These are phyloP conservation scores for Brachypterus glaber DNA, from an alignment of 2,888 invertebrate genomes.

Conservation along the genomic window DNA sequence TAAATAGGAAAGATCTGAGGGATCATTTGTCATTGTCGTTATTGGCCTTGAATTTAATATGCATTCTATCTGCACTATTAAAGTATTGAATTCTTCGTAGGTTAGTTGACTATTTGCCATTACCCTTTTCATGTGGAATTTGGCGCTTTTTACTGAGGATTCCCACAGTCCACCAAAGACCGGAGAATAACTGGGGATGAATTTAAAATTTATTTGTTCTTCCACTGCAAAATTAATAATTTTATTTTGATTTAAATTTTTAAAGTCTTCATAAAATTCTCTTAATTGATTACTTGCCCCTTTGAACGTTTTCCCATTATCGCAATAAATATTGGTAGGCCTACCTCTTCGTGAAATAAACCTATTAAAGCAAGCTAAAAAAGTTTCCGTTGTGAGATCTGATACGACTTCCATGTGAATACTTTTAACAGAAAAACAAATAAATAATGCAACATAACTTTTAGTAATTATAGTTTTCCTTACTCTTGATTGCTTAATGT, in stretches of 20 bases:
- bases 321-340: conserved; percentile 8
- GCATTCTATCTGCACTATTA: conserved; percentile 27
- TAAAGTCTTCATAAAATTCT: conserved; percentile 7
- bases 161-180: conserved; percentile 32
- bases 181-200: too few relatives aligned
- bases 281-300: conserved; percentile 9
- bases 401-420: conserved; percentile 10
- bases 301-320: conserved; percentile 10
- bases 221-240: not conserved
- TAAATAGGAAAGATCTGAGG: conserved; percentile 18
- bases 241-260: not conserved
- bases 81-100: conserved; percentile 28
- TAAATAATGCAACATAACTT: not conserved
- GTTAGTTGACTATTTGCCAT: too few relatives aligned
- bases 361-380: conserved; percentile 8
- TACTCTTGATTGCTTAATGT: not conserved
- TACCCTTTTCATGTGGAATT: conserved; percentile 25
- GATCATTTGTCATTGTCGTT: conserved; percentile 21
- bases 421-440: conserved; percentile 4
- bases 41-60: conserved; percentile 29
- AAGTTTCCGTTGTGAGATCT: conserved; percentile 7
- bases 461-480: conserved; percentile 4
- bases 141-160: conserved; percentile 26
- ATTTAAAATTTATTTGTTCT: not conserved
- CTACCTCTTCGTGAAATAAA: conserved; percentile 7